Percentiles rank a stretch among this genome's conserved stretches.
Conservation (phyloP, 2,797 vertebrate species). For the Pipistrellus pygmaeus region DNA sequence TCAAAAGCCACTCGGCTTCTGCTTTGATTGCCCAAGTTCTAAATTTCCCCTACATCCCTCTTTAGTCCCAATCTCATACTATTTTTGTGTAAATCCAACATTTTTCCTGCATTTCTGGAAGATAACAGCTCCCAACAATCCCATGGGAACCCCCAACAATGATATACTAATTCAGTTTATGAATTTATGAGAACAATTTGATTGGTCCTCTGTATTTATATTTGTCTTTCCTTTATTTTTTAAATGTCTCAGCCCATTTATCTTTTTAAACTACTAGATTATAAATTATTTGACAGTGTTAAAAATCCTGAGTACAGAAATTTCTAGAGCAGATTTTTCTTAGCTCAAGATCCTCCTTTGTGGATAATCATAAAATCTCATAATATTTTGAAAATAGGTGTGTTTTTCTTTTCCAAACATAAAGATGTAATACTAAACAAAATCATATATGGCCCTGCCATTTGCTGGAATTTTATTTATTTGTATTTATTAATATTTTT, state of each 20-base stretch:
- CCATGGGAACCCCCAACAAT: not conserved
- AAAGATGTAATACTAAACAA: not conserved
- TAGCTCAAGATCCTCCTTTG: not conserved
- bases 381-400: not conserved
- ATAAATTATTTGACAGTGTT: not conserved
- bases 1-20: constrained; percentile 27
- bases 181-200: not conserved
- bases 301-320: not conserved
- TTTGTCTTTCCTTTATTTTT: not conserved
- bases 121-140: not conserved
- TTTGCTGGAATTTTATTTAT: too few relatives aligned
- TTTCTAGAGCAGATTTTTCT: constrained; percentile 30
- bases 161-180: not conserved
- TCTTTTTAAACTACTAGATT: not conserved
- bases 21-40: not conserved
- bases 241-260: not conserved
- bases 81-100: constrained; percentile 20
- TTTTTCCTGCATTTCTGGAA: constrained; percentile 4
- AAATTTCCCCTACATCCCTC: not conserved
- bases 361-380: not conserved
- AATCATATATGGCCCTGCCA: too few relatives aligned
- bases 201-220: not conserved
- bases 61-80: not conserved
- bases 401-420: constrained; percentile 9
- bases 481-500: too few relatives aligned